A percentile compares a stretch with the other conserved stretches of the same genome.
Evolutionary conservation across 2,888 invertebrate species (phyloP).

Genomic region (Chalcosyrphus nemorum): DNA sequence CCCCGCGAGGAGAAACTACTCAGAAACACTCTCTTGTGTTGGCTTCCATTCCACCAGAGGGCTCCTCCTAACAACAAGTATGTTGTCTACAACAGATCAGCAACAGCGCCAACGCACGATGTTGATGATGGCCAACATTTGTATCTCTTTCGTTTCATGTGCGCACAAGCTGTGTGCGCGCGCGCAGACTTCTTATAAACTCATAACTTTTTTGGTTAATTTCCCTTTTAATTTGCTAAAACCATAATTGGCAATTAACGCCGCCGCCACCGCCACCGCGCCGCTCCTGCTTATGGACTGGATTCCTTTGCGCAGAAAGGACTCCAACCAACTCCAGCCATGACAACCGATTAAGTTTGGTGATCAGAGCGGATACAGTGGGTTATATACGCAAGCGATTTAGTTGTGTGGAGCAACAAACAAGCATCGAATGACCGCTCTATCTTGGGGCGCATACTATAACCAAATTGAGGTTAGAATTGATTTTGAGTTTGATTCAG

Average conservation of each 20-base stretch:
- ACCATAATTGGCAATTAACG: constrained; percentile 73
- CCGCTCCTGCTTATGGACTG: no score
- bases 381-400: constrained; percentile 44
- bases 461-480: constrained; percentile 41
- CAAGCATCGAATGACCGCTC: constrained; percentile 26
- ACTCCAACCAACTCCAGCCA: neutral
- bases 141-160: no score
- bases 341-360: constrained; percentile 20
- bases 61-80: no score
- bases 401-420: constrained; percentile 60
- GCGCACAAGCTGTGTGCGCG: constrained; percentile 28
- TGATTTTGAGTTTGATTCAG: constrained; percentile 64
- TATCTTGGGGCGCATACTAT: neutral
- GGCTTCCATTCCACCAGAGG: neutral
- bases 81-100: no score
- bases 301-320: constrained; percentile 14
- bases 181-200: constrained; percentile 61
- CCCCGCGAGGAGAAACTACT: neutral
- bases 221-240: constrained; percentile 71
- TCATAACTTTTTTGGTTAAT: constrained; percentile 72
- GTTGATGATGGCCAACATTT: constrained; percentile 52
- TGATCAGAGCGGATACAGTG: neutral
- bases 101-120: neutral
- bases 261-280: constrained; percentile 48
- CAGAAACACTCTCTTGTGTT: no score